phyloP scores from a whole-genome alignment of 2,113 vertebrate genomes.

The Tyrannus savana region DNA sequence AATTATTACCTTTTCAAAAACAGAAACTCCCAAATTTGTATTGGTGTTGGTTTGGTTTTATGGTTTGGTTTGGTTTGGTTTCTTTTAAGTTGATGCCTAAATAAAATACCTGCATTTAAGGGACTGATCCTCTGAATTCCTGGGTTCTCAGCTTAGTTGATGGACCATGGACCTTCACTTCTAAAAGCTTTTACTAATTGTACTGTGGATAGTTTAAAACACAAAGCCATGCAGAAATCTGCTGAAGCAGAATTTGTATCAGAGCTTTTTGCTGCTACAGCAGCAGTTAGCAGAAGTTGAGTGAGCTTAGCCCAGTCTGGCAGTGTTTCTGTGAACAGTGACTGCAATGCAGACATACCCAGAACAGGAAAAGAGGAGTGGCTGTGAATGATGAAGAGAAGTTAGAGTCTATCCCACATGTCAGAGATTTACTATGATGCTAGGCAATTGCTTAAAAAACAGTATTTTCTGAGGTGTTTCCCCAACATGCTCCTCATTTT shows the following conservation, averaged over 20 bases:
- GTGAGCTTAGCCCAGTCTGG: slow-evolving; percentile 8
- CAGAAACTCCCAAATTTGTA: background rate
- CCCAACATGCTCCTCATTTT: background rate
- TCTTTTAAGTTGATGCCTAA: background rate
- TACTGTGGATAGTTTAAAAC: background rate
- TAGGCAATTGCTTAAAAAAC: background rate
- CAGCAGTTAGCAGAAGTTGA: slow-evolving; percentile 22
- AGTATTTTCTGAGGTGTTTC: background rate
- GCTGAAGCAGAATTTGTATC: background rate
- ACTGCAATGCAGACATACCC: slow-evolving; percentile 52
- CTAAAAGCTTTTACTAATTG: background rate
- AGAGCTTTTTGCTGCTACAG: slow-evolving; percentile 13
- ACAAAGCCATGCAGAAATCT: background rate
- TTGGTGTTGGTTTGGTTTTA: no score
- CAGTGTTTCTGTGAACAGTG: background rate
- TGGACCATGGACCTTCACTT: background rate
- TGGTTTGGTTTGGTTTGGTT: background rate
- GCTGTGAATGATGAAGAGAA: background rate
- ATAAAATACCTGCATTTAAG: background rate
- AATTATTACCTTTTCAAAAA: background rate
- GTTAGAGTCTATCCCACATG: background rate
- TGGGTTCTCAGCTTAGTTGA: background rate
- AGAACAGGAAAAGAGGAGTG: background rate
- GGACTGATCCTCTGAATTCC: background rate
- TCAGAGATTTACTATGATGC: background rate